Base-by-base conservation (phyloP, 2,113 vertebrate genomes). In the Chionodraco myersi region DNA sequence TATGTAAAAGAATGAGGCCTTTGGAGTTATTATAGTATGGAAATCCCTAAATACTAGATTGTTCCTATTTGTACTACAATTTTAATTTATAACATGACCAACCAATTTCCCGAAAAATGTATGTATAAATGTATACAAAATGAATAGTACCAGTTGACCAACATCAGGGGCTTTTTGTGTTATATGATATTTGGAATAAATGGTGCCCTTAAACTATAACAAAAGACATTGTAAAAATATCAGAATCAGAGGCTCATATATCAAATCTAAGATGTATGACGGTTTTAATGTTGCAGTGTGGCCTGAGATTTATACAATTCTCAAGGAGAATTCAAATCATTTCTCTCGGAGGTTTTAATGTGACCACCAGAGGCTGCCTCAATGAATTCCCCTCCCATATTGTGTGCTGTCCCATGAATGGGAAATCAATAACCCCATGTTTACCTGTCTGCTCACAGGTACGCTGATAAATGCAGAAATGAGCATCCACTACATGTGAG, bases 361-460 rank as follows among this genome's bases (percentile, higher is more conserved):
- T 72, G 68, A 71, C 57, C 60, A 68, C 45, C 36, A 62, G 59
- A 84, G 47, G 63, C 41, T n/a, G 34, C 36, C 57, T 77, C 44
- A 77, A 60, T 26, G 18, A 48, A 64, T 74, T 59, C 16, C 30
- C 18, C 11, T 47, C 23, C 36, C 12, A 14, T 52, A 59, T 64
- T 34, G 3, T 53, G 10, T 12, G 26, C 3, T 59, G 36, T 61
- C 34, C 60, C 51, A 49, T 72, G 59, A 63, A 76, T 51, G 44
- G 18, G 5, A 52, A 63, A 83, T 83, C 83, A 75, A 72, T 81
- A 78, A 18, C 41, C 64, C 47, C 44, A 64, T 67, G 69, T 82
- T 72, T 73, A 67, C 56, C 57, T 78, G 80, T 34, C 63, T 36
- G 21, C 41, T 34, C 59, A 57, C 58, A 59, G 57, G 47, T 53